Percentiles rank a stretch among this genome's conserved stretches.
Evolutionary conservation across 2,888 invertebrate genomes (phyloP).

Genomic region (Orthosia gothica): DNA sequence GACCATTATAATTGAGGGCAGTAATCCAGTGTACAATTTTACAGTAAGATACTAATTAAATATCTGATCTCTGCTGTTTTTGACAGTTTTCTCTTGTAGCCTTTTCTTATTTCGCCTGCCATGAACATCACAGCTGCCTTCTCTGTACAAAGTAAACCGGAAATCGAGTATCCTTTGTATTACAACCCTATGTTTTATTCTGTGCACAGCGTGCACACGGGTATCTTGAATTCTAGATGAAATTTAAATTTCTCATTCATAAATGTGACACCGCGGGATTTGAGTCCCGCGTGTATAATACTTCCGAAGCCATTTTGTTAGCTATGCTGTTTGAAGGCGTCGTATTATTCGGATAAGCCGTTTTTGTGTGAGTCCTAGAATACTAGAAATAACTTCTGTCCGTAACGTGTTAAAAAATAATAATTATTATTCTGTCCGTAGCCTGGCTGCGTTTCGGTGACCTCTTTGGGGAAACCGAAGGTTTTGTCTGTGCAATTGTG

Average conservation of each 20-base stretch:
- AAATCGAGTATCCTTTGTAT: not conserved
- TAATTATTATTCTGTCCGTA: too few species aligned
- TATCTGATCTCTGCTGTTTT: too few species aligned
- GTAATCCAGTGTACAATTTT: too few species aligned
- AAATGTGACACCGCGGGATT: conserved; percentile 38
- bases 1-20: too few species aligned
- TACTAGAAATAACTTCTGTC: too few species aligned
- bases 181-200: conserved; percentile 30
- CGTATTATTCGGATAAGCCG: not conserved
- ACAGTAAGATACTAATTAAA: too few species aligned
- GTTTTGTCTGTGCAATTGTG: too few species aligned
- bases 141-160: not conserved
- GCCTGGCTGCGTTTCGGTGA: too few species aligned
- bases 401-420: too few species aligned
- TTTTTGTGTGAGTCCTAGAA: not conserved
- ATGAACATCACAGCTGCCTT: not conserved
- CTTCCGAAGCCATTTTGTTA: conserved; percentile 34
- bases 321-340: conserved; percentile 15
- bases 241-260: conserved; percentile 55
- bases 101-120: too few species aligned
- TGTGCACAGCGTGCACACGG: not conserved
- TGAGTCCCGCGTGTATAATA: conserved; percentile 20
- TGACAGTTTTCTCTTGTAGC: too few species aligned
- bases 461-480: too few species aligned
- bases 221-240: conserved; percentile 28